Evolutionary conservation across 1,140 invertebrate genomes (phyloP).

Genomic region (Cyphomyrmex costatus): DNA sequence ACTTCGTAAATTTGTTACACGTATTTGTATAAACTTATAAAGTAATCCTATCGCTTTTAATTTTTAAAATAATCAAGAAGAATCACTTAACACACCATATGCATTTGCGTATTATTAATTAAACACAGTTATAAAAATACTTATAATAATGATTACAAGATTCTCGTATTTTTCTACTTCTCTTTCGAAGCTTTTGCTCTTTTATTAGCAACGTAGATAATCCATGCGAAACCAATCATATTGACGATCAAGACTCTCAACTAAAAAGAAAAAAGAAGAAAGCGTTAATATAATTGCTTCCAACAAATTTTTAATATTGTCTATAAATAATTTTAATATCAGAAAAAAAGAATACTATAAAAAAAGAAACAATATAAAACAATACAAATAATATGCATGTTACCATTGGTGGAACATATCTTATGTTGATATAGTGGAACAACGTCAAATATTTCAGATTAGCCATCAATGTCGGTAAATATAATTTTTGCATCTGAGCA

Average conservation of each 20-base stretch:
- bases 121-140: conserved; percentile 43
- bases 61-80: background rate
- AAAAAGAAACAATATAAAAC: background rate
- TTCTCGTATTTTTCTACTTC: conserved; percentile 45
- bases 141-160: conserved; percentile 8
- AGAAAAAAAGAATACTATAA: conserved; percentile 7
- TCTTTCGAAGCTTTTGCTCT: conserved; percentile 79
- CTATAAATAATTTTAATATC: conserved; percentile 32
- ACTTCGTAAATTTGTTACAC: conserved; percentile 4
- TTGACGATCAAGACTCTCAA: conserved; percentile 90
- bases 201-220: conserved; percentile 89
- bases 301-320: conserved; percentile 6
- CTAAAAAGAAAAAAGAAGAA: conserved; percentile 87
- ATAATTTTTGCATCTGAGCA: conserved; percentile 88
- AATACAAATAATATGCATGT: conserved; percentile 73
- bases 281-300: background rate
- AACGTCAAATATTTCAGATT: conserved; percentile 92
- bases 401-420: conserved; percentile 91
- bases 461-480: conserved; percentile 88
- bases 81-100: background rate
- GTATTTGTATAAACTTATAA: background rate
- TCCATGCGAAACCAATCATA: conserved; percentile 91
- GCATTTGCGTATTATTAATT: background rate
- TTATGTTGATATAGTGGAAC: conserved; percentile 90
- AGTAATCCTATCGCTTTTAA: too few species aligned